A percentile compares a stretch with the other conserved stretches of the same genome.
Evolutionary conservation across 35 echinoderm and acorn worm species (phyloP).

Genomic region (Acanthaster planci): DNA sequence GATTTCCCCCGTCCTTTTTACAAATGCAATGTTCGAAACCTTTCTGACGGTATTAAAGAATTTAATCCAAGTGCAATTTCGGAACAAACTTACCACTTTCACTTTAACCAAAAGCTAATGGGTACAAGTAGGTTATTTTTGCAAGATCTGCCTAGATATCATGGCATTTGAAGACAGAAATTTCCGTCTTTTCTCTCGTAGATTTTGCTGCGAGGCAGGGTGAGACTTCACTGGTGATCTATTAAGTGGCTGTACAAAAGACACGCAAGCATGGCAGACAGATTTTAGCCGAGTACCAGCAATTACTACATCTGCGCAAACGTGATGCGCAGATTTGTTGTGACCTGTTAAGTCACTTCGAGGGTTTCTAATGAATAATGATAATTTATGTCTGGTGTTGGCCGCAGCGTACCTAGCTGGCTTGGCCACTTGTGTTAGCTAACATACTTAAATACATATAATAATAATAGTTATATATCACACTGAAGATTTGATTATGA

Average conservation of each 20-base stretch:
- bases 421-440: too few relatives aligned
- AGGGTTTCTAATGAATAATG: too few relatives aligned
- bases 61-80: neutral
- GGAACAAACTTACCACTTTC: neutral
- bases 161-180: neutral
- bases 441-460: too few relatives aligned
- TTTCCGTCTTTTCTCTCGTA: neutral
- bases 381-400: too few relatives aligned
- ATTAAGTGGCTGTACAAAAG: neutral
- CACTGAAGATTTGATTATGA: too few relatives aligned
- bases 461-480: too few relatives aligned
- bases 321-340: neutral
- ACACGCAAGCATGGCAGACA: neutral
- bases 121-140: neutral
- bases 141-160: neutral
- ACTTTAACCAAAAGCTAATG: neutral
- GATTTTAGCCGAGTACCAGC: neutral
- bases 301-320: neutral
- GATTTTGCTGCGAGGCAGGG: neutral
- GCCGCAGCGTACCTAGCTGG: too few relatives aligned
- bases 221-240: constrained; percentile 5
- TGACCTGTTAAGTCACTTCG: too few relatives aligned
- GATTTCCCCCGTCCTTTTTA: neutral
- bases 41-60: neutral
- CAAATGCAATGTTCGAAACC: neutral